These are phyloP conservation scores for Rotaria socialis DNA, from an alignment of 2,888 invertebrate genomes.

Conservation along the genomic window DNA sequence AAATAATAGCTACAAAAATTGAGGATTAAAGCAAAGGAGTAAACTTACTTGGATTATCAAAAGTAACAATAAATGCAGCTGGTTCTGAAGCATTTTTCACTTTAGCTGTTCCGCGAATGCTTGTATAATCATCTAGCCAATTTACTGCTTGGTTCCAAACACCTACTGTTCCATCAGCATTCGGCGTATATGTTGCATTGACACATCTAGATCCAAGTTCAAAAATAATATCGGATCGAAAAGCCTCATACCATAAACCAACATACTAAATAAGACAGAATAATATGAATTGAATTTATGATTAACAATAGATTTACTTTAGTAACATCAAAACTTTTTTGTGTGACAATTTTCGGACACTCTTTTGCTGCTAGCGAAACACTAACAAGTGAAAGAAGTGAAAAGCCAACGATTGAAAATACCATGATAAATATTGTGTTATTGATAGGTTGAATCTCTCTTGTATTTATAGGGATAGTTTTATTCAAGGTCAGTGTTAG, in stretches of 20 bases:
- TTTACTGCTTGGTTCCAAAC: constrained; percentile 21
- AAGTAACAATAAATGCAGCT: constrained; percentile 37
- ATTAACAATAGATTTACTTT: neutral
- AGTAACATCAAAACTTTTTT: neutral
- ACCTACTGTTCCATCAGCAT: constrained; percentile 47
- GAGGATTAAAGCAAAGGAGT: neutral
- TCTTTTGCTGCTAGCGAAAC: neutral
- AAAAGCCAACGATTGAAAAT: neutral
- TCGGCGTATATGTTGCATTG: constrained; percentile 48
- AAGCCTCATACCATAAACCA: constrained; percentile 49
- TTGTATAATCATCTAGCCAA: neutral
- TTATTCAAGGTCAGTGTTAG: neutral
- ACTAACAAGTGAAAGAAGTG: neutral
- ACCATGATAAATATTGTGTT: neutral
- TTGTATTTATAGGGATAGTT: neutral
- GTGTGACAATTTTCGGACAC: constrained; percentile 22
- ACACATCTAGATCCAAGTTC: constrained; percentile 48
- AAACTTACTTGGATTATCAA: neutral
- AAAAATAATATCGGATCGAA: constrained; percentile 48
- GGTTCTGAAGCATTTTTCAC: constrained; percentile 39
- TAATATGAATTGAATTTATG: neutral
- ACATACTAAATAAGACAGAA: constrained; percentile 47
- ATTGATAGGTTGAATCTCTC: neutral
- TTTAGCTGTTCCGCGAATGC: constrained; percentile 36
- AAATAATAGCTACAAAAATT: neutral